Conservation (phyloP, 1,140 invertebrate species). For the Macrosteles quadrilineatus region DNA sequence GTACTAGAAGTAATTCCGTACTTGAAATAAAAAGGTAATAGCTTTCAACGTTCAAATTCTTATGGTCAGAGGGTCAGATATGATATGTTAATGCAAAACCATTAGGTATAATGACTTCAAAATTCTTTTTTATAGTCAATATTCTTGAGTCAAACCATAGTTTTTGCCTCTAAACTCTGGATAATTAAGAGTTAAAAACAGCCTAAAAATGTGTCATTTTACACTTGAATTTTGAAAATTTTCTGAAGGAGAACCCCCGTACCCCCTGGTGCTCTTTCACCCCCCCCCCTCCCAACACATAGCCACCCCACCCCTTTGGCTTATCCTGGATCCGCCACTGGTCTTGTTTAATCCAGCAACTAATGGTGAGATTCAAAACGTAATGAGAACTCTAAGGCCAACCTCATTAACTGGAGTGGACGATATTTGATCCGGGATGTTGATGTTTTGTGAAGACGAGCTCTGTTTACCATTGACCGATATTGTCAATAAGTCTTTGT, state of each 20-base stretch:
- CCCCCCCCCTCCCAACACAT: no score
- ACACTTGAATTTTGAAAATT: conserved; percentile 9
- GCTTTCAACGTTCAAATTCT: no score
- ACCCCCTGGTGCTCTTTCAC: no score
- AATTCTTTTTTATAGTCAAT: conserved; percentile 21
- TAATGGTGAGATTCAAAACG: no score
- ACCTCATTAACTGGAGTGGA: no score
- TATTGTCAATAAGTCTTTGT: no score
- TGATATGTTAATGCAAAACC: conserved; percentile 10
- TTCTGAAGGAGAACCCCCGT: no score
- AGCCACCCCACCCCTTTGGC: conserved; percentile 6
- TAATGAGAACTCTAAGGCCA: no score
- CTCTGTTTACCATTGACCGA: no score
- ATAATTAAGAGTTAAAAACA: conserved; percentile 20
- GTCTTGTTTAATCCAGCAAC: no score
- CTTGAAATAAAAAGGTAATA: background rate
- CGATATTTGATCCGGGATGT: no score
- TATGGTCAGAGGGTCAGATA: background rate
- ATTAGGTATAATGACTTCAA: background rate
- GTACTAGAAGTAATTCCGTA: conserved; percentile 17
- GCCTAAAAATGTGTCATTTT: conserved; percentile 22
- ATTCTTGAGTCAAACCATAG: background rate
- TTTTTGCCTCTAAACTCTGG: conserved; percentile 15
- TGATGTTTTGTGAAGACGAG: no score
- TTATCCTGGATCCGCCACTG: conserved; percentile 15